Base-by-base conservation (phyloP, 1,140 invertebrate genomes). In the Oreohelix idahoensis region DNA sequence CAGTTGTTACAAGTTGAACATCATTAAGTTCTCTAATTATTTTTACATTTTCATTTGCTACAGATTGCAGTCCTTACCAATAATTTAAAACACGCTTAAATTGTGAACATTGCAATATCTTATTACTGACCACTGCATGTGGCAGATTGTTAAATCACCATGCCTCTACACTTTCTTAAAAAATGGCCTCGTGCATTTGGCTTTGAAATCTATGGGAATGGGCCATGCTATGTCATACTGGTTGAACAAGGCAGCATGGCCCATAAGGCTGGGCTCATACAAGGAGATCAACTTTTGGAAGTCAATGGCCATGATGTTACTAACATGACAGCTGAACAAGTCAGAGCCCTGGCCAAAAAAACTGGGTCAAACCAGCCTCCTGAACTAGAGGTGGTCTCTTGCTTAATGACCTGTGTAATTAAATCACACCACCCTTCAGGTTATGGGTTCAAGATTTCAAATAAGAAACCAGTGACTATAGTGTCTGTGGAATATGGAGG, bases 101-200 rank as follows among this genome's bases (percentile, higher is more conserved):
- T 5, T 45, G 42, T 45, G 15, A 45, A 8, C 42, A 45, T 45
- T 5, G 5, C 15, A 45, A 45, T 8, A 45, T 45, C 42, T 45
- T 45, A 15, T 8, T 45, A 15, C 42, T 8, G 42, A 45, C 42
- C 42, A 45, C 42, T 8, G 15, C 15, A 8, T 45, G 15, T 5
- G 15, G 15, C 15, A 45, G 42, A 45, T 15, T 45, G 42, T 45
- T 45, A 15, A 45, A 45, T 45, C 42, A n/a, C 82, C 75, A 91
- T 91, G 90, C 90, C 88, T 26, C 73, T 88, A 20, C 86, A 84
- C 75, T 83, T 86, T 38, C 70, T 78, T 39, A 75, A 83, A 75
- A 89, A 89, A 66, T 93, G 92, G 92, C 92, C 92, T 17, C 88
- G 90, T 75, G 73, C 84, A 26, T 92, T 86, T 85, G 92, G 92